Base-by-base conservation (phyloP, 1,140 invertebrate species). In the Phocides pigmalion region DNA sequence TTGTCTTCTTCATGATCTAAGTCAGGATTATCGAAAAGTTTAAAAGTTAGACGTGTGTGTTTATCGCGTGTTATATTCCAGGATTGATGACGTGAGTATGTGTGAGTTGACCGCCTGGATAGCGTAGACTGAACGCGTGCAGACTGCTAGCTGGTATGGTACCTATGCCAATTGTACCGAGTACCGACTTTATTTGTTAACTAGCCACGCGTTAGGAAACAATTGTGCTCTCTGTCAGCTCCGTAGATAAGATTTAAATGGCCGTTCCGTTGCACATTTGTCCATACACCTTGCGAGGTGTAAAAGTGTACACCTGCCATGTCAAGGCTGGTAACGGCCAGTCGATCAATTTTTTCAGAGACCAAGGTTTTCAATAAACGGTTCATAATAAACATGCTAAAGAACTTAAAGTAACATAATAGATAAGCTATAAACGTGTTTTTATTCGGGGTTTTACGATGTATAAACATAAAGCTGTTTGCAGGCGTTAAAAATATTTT, bases 171-270 rank as follows among this genome's bases (percentile, higher is more conserved):
- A 90, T 90, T 90, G 87, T 87, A 28, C 54, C 41, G 41, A 56
- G 70, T 76, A 73, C 75, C 66, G 82, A 81, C 81, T 85, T 90
- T 87, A 89, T 87, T 89, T 85, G 82, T 84, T 90, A 86, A 90
- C 86, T 83, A 77, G 82, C 84, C 87, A 87, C 83, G 85, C 84
- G 84, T 77, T 87, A 81, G 81, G 82, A 90, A 90, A 90, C 85
- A 90, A 90, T 90, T 90, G 87, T 83, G 76, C 77, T 78, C 77
- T 75, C 79, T 82, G 78, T 80, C 76, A 70, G 75, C 75, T 81
- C 72, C 76, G 76, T 70, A 86, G 82, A 85, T 88, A 83, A 87
- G 82, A 88, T 86, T 87, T 82, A 74, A 76, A 77, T 73, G 66
- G 71, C 73, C 73, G 67, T 70, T 73, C 71, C 35, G 58, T 50